These are phyloP conservation scores for Agrochola lota DNA, from an alignment of 2,888 invertebrate genomes.

Conservation along the genomic window DNA sequence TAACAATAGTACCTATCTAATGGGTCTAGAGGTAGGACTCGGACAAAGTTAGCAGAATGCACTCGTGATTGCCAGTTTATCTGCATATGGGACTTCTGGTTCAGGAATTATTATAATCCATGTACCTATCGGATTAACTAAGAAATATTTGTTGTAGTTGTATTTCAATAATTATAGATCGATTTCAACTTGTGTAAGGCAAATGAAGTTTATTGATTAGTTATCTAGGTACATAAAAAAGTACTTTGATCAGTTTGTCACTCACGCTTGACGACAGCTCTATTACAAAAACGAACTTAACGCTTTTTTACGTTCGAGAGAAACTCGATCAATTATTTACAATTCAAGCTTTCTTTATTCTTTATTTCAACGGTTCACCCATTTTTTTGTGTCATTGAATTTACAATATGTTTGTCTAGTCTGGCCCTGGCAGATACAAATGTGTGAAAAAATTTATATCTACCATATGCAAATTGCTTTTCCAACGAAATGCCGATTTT, in stretches of 20 bases:
- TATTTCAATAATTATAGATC: background rate
- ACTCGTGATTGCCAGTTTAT: background rate
- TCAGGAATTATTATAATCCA: background rate
- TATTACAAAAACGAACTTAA: background rate
- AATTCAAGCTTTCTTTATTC: slow-evolving; percentile 34
- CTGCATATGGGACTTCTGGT: no score
- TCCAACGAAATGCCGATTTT: slow-evolving; percentile 34
- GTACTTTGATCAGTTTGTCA: slow-evolving; percentile 15
- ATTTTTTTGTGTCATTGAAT: slow-evolving; percentile 45
- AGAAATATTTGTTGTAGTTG: background rate
- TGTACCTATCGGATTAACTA: background rate
- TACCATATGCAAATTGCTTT: slow-evolving; percentile 43
- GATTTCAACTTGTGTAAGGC: background rate
- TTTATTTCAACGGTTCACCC: slow-evolving; percentile 37
- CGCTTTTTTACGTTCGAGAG: slow-evolving; percentile 30
- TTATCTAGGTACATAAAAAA: slow-evolving; percentile 1
- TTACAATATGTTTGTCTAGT: slow-evolving; percentile 44
- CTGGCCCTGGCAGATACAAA: slow-evolving; percentile 42
- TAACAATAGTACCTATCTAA: background rate
- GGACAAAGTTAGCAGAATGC: background rate
- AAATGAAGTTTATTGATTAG: background rate
- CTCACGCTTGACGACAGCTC: background rate
- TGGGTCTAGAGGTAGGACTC: background rate
- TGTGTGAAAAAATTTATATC: slow-evolving; percentile 28
- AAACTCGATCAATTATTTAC: slow-evolving; percentile 40